These are phyloP conservation scores for Cherax quadricarinatus DNA, from an alignment of 1,140 invertebrate genomes.

Conservation along the genomic window DNA sequence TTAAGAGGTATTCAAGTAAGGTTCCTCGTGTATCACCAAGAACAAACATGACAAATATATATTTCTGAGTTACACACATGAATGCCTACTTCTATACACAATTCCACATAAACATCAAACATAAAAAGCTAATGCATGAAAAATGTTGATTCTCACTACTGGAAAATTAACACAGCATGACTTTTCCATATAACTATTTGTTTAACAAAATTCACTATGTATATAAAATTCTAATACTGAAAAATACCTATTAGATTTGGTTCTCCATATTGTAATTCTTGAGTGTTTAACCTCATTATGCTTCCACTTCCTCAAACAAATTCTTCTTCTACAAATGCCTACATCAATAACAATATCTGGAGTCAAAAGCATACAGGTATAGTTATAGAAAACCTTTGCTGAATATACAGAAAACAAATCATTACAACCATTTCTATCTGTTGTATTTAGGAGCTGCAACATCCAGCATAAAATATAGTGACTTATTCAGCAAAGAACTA, in stretches of 20 bases:
- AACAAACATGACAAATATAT: neutral
- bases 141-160: no score
- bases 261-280: neutral
- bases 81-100: neutral
- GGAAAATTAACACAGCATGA: no score
- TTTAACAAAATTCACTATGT: no score
- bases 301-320: neutral
- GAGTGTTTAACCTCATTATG: neutral
- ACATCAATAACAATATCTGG: no score
- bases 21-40: neutral
- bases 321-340: neutral
- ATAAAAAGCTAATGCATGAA: neutral
- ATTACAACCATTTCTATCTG: neutral
- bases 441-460: neutral
- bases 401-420: neutral
- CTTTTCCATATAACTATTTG: no score
- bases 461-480: no score
- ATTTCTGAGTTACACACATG: neutral
- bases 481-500: neutral
- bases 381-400: neutral
- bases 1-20: neutral
- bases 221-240: neutral
- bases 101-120: neutral
- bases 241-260: neutral
- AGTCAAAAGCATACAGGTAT: no score